These are phyloP conservation scores for Conus canariensis DNA, from an alignment of 2,888 invertebrate genomes.

Conservation along the genomic window DNA sequence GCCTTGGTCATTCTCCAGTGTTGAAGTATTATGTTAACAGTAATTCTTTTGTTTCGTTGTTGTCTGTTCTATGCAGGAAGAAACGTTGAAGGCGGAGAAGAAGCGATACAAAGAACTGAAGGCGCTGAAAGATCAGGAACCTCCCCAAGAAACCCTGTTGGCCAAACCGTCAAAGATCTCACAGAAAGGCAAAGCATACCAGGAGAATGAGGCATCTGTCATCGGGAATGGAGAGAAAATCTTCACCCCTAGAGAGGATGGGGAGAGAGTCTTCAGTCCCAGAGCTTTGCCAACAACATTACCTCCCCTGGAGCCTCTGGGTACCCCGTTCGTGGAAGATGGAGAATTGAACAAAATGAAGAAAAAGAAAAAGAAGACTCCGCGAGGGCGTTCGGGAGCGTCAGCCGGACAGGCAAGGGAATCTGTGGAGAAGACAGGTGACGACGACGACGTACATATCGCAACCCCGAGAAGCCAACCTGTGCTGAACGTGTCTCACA, in stretches of 20 bases:
- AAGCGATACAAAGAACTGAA: constrained; percentile 56
- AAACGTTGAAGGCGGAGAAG: constrained; percentile 58
- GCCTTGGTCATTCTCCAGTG: too few relatives aligned
- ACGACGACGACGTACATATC: constrained; percentile 31
- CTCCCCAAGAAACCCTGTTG: neutral
- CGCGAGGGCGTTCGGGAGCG: neutral
- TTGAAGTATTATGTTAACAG: too few relatives aligned
- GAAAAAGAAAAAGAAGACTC: constrained; percentile 46
- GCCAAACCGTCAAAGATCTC: neutral
- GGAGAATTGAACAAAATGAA: constrained; percentile 42
- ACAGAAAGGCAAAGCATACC: neutral
- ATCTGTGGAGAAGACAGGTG: constrained; percentile 14
- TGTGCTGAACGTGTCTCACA: neutral
- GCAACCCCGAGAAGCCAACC: constrained; percentile 45
- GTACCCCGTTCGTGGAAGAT: constrained; percentile 51
- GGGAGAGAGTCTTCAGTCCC: constrained; percentile 35
- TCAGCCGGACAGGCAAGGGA: neutral
- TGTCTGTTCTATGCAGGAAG: constrained; percentile 53
- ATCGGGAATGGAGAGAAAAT: neutral
- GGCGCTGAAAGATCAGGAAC: neutral
- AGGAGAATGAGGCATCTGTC: too few relatives aligned
- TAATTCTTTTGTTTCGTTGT: too few relatives aligned
- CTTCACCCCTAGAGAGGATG: constrained; percentile 35
- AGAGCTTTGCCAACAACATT: constrained; percentile 29
- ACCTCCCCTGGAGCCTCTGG: constrained; percentile 59